Evolutionary conservation across 2,797 vertebrate genomes (phyloP).

Genomic region (Menidia menidia): DNA sequence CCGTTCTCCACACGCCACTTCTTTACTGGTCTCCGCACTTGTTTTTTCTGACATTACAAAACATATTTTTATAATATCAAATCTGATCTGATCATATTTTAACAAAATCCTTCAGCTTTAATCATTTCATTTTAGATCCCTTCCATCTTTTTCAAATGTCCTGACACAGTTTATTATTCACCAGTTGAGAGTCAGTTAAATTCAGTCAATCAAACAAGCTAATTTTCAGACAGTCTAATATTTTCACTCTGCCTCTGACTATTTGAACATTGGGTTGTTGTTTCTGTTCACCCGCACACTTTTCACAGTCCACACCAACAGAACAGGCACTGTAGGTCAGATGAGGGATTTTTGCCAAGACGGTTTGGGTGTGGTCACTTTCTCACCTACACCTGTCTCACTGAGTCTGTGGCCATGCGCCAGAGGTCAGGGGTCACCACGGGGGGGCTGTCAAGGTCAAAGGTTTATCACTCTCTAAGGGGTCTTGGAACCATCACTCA

Average conservation of each 20-base stretch:
- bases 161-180: constrained; percentile 31
- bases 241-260: constrained; percentile 1
- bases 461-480: constrained; percentile 82
- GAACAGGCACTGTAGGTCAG: constrained; percentile 56
- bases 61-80: constrained; percentile 51
- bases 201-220: not conserved
- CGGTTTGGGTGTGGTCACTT: constrained; percentile 71
- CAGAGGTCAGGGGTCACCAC: constrained; percentile 80
- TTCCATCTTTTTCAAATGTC: constrained; percentile 19
- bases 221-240: not conserved
- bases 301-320: constrained; percentile 38
- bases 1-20: constrained; percentile 26
- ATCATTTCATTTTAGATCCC: constrained; percentile 22
- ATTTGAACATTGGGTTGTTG: not conserved
- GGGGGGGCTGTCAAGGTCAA: constrained; percentile 80
- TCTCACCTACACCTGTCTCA: constrained; percentile 74
- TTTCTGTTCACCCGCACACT: constrained; percentile 2
- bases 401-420: constrained; percentile 71
- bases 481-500: constrained; percentile 81
- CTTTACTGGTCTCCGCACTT: constrained; percentile 35
- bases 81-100: constrained; percentile 49
- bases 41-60: constrained; percentile 30
- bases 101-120: constrained; percentile 27
- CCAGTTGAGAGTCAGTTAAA: not conserved
- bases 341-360: constrained; percentile 58